Evolutionary conservation across 1,140 invertebrate genomes (phyloP).

Genomic region (Coelopa frigida): DNA sequence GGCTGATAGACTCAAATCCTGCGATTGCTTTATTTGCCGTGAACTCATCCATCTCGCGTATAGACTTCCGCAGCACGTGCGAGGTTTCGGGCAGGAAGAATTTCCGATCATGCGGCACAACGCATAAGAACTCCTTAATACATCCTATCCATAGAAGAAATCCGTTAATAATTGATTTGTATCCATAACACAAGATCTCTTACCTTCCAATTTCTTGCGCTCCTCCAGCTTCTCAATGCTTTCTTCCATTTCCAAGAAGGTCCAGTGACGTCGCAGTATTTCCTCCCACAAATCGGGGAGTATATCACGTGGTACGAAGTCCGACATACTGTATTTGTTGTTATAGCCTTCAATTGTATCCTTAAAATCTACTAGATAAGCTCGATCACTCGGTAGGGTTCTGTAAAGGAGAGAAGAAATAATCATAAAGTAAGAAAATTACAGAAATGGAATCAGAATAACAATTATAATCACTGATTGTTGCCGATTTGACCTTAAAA

Average conservation of each 20-base stretch:
- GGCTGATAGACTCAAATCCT: constrained; percentile 75
- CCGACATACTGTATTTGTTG: constrained; percentile 27
- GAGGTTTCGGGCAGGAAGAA: constrained; percentile 67
- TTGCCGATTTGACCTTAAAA: too few relatives aligned
- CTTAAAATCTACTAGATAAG: too few relatives aligned
- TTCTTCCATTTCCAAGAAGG: constrained; percentile 68
- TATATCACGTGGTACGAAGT: constrained; percentile 35
- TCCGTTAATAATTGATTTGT: not conserved
- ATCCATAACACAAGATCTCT: constrained; percentile 4
- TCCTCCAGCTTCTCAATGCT: constrained; percentile 64
- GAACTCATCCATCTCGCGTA: constrained; percentile 61
- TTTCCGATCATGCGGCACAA: constrained; percentile 72
- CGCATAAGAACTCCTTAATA: constrained; percentile 66
- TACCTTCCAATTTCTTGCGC: constrained; percentile 68
- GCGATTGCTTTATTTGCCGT: constrained; percentile 70
- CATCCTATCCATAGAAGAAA: constrained; percentile 49
- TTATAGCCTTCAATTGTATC: too few relatives aligned
- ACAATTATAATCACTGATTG: too few relatives aligned
- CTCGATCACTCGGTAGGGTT: too few relatives aligned
- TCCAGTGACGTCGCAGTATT: constrained; percentile 63
- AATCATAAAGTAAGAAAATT: too few relatives aligned
- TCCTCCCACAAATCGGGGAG: constrained; percentile 55
- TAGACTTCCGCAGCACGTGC: constrained; percentile 65
- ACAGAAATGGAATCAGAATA: too few relatives aligned
- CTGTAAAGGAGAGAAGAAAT: too few relatives aligned